Evolutionary conservation across 2,888 invertebrate species (phyloP).

Genomic region (Ischnura elegans): DNA sequence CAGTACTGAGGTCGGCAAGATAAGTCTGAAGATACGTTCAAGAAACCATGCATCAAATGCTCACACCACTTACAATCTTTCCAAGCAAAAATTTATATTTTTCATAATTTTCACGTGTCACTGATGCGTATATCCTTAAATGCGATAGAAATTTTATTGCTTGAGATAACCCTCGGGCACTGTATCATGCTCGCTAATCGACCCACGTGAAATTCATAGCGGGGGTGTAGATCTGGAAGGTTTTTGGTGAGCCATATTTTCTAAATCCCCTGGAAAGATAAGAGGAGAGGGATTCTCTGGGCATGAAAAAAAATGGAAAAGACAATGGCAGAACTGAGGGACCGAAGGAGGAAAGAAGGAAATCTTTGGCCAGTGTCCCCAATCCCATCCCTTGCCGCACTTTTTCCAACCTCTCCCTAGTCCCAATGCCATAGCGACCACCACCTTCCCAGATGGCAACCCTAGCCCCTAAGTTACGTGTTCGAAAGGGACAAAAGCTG

Average conservation of each 20-base stretch:
- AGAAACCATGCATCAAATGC: not conserved
- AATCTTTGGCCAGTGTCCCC: constrained; percentile 1
- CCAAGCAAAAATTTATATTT: not conserved
- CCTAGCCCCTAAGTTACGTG: not conserved
- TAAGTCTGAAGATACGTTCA: not conserved
- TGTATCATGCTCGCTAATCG: not conserved
- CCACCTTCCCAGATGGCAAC: not conserved
- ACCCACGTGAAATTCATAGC: not conserved
- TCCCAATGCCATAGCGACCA: not conserved
- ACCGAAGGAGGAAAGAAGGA: not conserved
- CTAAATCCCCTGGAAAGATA: not conserved
- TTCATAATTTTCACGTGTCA: not conserved
- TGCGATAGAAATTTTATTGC: not conserved
- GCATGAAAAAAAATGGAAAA: not conserved
- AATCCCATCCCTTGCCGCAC: not conserved
- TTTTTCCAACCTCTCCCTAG: not conserved
- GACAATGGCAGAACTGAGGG: not conserved
- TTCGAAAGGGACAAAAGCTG: not conserved
- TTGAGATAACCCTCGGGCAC: not conserved
- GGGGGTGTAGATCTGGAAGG: not conserved
- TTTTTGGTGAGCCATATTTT: not conserved
- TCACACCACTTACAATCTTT: not conserved
- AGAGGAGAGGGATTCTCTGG: not conserved
- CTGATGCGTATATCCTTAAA: not conserved
- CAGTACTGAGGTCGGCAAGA: too few relatives aligned